A percentile compares a stretch with the other conserved stretches of the same genome.
Evolutionary conservation across 2,113 vertebrate species (phyloP).

Genomic region (Oxygymnocypris stewartii): DNA sequence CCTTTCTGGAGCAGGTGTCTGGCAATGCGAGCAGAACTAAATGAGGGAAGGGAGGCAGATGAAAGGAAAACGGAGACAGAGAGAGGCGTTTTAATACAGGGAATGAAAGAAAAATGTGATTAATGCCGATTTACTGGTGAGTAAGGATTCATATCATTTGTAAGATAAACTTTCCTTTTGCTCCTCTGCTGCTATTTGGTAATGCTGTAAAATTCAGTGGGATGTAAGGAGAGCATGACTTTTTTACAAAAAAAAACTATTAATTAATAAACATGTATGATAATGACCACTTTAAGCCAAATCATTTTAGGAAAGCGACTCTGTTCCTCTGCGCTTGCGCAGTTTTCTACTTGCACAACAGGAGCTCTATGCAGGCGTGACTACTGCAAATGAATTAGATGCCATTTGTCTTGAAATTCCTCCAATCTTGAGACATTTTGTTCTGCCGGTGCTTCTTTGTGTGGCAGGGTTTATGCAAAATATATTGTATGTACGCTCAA

Average conservation of each 20-base stretch:
- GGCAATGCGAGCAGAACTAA: constrained; percentile 10
- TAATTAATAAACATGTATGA: not conserved
- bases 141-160: constrained; percentile 17
- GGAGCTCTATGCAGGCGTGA: not conserved
- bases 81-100: constrained; percentile 40
- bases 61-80: constrained; percentile 30
- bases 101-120: constrained; percentile 39
- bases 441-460: not conserved
- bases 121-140: constrained; percentile 36
- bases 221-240: not conserved
- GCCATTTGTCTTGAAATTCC: not conserved
- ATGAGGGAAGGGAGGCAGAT: constrained; percentile 33
- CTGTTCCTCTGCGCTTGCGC: not conserved
- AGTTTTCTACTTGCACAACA: not conserved
- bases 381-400: not conserved
- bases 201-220: not conserved
- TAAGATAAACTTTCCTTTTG: not conserved
- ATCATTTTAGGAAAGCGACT: not conserved
- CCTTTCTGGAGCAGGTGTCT: constrained; percentile 60
- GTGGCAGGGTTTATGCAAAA: not conserved
- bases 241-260: not conserved
- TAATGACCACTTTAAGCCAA: not conserved
- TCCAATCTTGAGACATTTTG: constrained; percentile 4
- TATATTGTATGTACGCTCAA: not conserved
- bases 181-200: not conserved